Evolutionary conservation across 2,113 vertebrate species (phyloP).

Genomic region (Alectura lathami): DNA sequence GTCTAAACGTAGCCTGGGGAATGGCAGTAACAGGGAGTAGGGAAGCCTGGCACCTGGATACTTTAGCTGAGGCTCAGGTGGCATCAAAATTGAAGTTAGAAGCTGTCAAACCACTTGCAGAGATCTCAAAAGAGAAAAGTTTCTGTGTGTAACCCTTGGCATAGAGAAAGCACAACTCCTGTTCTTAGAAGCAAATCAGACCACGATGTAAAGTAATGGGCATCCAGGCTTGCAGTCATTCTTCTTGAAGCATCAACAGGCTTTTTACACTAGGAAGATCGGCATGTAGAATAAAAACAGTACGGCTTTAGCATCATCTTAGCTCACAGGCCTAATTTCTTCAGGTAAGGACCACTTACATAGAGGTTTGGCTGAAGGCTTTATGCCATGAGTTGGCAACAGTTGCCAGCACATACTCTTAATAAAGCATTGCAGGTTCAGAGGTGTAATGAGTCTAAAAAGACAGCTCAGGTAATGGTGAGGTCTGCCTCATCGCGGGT

Average conservation of each 20-base stretch:
- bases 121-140: background rate
- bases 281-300: background rate
- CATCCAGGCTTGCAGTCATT: background rate
- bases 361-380: background rate
- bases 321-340: background rate
- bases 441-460: background rate
- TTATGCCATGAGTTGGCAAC: background rate
- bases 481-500: background rate
- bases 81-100: slow-evolving; percentile 4
- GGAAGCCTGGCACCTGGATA: background rate
- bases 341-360: background rate
- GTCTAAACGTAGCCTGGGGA: background rate
- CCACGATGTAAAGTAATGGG: background rate
- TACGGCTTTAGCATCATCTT: background rate
- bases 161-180: background rate
- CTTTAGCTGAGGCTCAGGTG: background rate
- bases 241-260: background rate
- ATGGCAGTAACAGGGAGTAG: background rate
- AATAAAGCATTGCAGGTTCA: background rate
- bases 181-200: background rate
- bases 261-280: background rate
- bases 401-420: background rate
- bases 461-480: background rate
- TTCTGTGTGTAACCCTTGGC: background rate
- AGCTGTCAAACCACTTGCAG: background rate